Conservation (phyloP, 1,140 invertebrate genomes). For the Trichoplusia ni region DNA sequence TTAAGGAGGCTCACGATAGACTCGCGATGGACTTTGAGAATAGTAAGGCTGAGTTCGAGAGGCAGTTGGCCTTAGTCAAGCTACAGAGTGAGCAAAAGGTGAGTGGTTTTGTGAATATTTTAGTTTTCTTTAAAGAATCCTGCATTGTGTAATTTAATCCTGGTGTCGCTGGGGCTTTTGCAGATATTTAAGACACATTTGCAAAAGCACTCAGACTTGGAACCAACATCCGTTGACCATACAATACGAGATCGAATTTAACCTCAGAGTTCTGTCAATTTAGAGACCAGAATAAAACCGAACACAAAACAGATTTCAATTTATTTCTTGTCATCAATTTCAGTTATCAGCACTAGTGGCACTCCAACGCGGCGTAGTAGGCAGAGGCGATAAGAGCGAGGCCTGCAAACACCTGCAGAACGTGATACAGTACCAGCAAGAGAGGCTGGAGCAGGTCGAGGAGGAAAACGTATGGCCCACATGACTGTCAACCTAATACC, state of each 20-base stretch:
- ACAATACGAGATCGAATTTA: too few species aligned
- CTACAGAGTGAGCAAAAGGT: constrained; percentile 71
- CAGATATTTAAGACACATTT: too few species aligned
- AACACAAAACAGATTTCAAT: too few species aligned
- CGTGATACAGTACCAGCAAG: constrained; percentile 68
- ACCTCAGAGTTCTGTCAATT: too few species aligned
- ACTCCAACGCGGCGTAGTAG: constrained; percentile 63
- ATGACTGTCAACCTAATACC: constrained; percentile 7
- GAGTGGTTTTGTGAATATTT: not conserved
- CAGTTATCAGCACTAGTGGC: constrained; percentile 64
- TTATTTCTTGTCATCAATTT: constrained; percentile 1
- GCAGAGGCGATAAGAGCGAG: constrained; percentile 54
- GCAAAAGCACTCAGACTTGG: too few species aligned
- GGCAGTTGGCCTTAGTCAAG: constrained; percentile 56
- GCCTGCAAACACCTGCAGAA: constrained; percentile 69
- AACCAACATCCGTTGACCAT: too few species aligned
- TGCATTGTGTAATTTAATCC: too few species aligned
- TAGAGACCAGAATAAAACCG: too few species aligned
- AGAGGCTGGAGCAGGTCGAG: constrained; percentile 61
- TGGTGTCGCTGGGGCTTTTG: too few species aligned
- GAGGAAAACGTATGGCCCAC: constrained; percentile 65
- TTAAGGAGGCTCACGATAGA: constrained; percentile 78
- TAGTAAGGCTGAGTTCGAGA: constrained; percentile 62
- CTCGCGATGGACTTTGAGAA: constrained; percentile 63
- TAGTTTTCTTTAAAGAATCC: too few species aligned